These are phyloP conservation scores for Xyrichtys novacula DNA, from an alignment of 2,797 vertebrate genomes.

Conservation along the genomic window DNA sequence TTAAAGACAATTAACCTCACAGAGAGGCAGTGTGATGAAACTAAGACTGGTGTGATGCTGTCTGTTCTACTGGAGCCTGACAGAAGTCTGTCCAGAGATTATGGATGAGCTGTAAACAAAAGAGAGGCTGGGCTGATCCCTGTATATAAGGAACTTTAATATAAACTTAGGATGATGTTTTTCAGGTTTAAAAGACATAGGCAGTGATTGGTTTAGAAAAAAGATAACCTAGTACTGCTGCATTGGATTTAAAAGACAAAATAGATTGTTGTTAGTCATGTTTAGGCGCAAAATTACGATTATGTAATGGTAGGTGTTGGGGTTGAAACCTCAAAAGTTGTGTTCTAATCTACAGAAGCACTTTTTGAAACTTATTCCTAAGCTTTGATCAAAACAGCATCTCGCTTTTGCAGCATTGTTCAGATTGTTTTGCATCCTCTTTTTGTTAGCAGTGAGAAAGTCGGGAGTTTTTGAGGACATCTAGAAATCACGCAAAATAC, in stretches of 20 bases:
- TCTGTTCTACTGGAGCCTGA: slow-evolving; percentile 50
- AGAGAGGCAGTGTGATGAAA: slow-evolving; percentile 53
- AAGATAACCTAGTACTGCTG: slow-evolving; percentile 25
- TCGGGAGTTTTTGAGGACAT: slow-evolving; percentile 5
- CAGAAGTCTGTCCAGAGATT: slow-evolving; percentile 55
- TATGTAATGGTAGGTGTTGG: not conserved
- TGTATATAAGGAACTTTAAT: slow-evolving; percentile 32
- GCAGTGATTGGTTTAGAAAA: slow-evolving; percentile 4
- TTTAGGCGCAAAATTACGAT: slow-evolving; percentile 25
- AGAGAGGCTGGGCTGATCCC: slow-evolving; percentile 38
- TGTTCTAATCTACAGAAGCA: slow-evolving; percentile 11
- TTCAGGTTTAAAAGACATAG: slow-evolving; percentile 13
- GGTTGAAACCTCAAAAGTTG: not conserved
- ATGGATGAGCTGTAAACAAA: slow-evolving; percentile 45
- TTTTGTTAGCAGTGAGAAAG: not conserved
- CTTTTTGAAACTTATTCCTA: not conserved
- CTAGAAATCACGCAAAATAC: not conserved
- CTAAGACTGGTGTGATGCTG: slow-evolving; percentile 51
- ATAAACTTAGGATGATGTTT: slow-evolving; percentile 13
- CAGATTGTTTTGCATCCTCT: slow-evolving; percentile 4
- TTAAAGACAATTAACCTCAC: slow-evolving; percentile 69
- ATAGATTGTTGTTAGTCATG: slow-evolving; percentile 31
- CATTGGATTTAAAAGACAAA: slow-evolving; percentile 6
- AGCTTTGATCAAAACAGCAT: slow-evolving; percentile 20
- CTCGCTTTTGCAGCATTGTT: slow-evolving; percentile 15